Percentiles rank a stretch among this genome's conserved stretches.
Conservation (phyloP, 1,140 invertebrate species). For the Tetraneura akinire region DNA sequence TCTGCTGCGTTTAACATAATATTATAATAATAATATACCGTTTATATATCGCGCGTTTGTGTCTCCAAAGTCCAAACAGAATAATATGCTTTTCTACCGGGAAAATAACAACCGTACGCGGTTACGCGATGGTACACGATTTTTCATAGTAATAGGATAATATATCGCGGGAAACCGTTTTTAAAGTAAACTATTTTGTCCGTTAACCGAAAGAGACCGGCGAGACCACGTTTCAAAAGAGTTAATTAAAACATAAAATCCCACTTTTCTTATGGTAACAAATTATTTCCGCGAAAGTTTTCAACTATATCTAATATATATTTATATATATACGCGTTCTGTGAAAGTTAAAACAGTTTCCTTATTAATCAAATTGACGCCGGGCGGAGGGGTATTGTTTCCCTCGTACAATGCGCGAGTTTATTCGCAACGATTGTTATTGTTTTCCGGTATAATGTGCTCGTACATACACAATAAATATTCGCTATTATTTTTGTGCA, state of each 20-base stretch:
- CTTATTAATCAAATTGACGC: neutral
- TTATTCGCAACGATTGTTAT: neutral
- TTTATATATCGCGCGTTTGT: too few relatives aligned
- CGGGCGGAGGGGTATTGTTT: neutral
- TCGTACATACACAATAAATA: too few relatives aligned
- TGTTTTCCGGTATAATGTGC: neutral
- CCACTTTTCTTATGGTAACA: neutral
- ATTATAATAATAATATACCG: too few relatives aligned
- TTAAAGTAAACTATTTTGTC: neutral
- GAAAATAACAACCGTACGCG: too few relatives aligned
- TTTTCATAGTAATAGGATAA: too few relatives aligned
- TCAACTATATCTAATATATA: too few relatives aligned
- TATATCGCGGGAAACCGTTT: too few relatives aligned
- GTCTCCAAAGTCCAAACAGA: too few relatives aligned
- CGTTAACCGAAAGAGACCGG: neutral
- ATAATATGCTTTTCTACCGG: too few relatives aligned
- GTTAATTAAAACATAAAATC: neutral
- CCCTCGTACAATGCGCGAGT: neutral
- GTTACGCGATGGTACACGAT: too few relatives aligned
- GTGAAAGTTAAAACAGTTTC: neutral
- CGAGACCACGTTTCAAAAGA: neutral
- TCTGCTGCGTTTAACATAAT: too few relatives aligned
- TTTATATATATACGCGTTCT: too few relatives aligned
- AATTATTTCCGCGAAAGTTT: slow-evolving; percentile 1
- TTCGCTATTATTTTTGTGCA: neutral